Evolutionary conservation across 2,113 vertebrate genomes (phyloP), one percentile per base, ranked within the genome.

Genomic region (Pomatostomus ruficeps): DNA sequence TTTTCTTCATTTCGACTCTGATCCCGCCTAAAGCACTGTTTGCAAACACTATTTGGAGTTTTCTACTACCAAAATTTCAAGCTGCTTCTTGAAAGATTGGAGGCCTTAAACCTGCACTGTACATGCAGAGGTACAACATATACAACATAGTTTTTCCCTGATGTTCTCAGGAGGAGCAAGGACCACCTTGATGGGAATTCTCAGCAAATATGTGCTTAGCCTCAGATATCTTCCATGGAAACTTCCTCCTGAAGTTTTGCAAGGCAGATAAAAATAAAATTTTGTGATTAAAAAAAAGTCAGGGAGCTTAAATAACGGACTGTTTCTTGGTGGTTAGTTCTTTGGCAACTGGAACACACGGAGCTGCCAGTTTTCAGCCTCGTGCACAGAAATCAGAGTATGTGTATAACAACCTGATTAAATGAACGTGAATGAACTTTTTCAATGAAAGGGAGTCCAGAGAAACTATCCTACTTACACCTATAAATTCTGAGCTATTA

Each of bases 231-330:
- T 92, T 65, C 65, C 31, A 42, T 45, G 57, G 68, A 93, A 96
- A 91, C 61, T 83, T 89, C 40, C 59, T 52, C 38, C 36, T 45
- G 33, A 88, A 66, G 10, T 88, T 93, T 59, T 88, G 46, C 70
- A 88, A 89, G 84, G 85, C 54, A 77, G 68, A 45, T 90, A 75
- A 96, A 93, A 94, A 91, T 40, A 62, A 93, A 66, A 31, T 83
- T 70, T 59, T 80, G 36, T 43, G 54, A 71, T 59, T 59, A 74
- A 82, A 87, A 87, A 87, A 89, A 72, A 40, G 36, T 62, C 55
- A 55, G 15, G 70, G 42, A 90, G 33, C 51, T 72, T 89, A 83
- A 94, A 95, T 83, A 91, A 75, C 63, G 74, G 75, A 36, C 62
- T 83, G 54, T 68, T 89, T 7, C 67, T 93, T 55, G 22, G 82